These are phyloP conservation scores for Zosterops borbonicus DNA, from an alignment of 2,113 vertebrate genomes.

Conservation along the genomic window DNA sequence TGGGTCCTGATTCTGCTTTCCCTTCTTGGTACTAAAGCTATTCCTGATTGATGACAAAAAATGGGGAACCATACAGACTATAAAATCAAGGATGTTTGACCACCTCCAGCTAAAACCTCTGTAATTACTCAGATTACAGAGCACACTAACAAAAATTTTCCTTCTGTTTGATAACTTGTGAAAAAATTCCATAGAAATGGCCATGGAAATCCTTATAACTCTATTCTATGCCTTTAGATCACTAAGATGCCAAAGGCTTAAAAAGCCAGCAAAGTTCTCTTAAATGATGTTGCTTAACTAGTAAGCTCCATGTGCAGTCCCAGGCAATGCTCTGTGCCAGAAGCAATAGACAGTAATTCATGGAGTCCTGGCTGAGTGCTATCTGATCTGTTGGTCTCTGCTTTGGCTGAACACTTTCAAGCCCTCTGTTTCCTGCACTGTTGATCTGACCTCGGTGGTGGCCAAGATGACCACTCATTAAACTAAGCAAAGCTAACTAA, in stretches of 20 bases:
- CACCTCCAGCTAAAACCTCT: neutral
- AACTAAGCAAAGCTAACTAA: neutral
- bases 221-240: neutral
- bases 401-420: neutral
- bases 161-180: neutral
- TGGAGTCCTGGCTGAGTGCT: neutral
- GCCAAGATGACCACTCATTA: neutral
- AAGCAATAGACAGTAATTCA: neutral
- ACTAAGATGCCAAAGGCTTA: neutral
- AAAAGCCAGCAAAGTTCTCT: neutral
- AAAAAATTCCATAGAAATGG: neutral
- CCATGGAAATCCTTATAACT: neutral
- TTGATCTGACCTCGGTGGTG: neutral
- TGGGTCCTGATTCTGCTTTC: neutral
- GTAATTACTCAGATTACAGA: neutral
- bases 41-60: neutral
- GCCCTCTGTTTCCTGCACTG: neutral
- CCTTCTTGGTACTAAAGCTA: neutral
- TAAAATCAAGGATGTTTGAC: neutral
- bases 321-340: neutral
- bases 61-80: neutral
- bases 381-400: neutral
- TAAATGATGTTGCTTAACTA: neutral
- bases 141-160: neutral
- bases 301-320: neutral